Percentiles rank a stretch among this genome's conserved stretches.
These are phyloP conservation scores for Ophraella communa DNA, from an alignment of 2,888 invertebrate species.

Conservation along the genomic window DNA sequence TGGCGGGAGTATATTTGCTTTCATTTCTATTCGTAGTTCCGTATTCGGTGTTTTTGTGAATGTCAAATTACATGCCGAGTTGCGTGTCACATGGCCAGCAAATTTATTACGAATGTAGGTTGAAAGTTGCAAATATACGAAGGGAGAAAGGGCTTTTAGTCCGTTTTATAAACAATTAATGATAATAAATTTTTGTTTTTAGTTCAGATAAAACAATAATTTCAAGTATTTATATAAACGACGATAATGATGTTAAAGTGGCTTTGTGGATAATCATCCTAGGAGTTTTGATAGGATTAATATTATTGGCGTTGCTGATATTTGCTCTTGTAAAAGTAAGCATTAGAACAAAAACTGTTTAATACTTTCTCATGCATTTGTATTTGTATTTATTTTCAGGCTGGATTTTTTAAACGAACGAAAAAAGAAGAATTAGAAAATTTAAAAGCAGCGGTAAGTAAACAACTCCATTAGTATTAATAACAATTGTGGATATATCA, in stretches of 20 bases:
- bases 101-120: no score
- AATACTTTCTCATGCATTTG: neutral
- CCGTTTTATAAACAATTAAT: neutral
- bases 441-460: constrained; percentile 53
- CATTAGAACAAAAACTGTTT: neutral
- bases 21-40: no score
- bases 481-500: no score
- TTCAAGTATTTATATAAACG: constrained; percentile 56
- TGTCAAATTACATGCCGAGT: no score
- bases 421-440: constrained; percentile 61
- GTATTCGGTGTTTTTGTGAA: no score
- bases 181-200: constrained; percentile 9
- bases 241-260: constrained; percentile 44
- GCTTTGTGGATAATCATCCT: constrained; percentile 61
- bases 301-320: constrained; percentile 57
- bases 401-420: constrained; percentile 62
- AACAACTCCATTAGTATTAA: no score
- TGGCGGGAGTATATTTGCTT: no score
- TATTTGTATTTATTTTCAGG: constrained; percentile 46
- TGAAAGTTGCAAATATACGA: no score
- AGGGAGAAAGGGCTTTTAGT: no score
- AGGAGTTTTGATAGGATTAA: constrained; percentile 58
- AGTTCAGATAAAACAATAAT: constrained; percentile 48
- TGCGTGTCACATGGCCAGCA: no score
- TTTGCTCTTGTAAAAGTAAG: constrained; percentile 54